These are phyloP conservation scores for Chelon labrosus DNA, from an alignment of 2,797 vertebrate genomes.

Conservation along the genomic window DNA sequence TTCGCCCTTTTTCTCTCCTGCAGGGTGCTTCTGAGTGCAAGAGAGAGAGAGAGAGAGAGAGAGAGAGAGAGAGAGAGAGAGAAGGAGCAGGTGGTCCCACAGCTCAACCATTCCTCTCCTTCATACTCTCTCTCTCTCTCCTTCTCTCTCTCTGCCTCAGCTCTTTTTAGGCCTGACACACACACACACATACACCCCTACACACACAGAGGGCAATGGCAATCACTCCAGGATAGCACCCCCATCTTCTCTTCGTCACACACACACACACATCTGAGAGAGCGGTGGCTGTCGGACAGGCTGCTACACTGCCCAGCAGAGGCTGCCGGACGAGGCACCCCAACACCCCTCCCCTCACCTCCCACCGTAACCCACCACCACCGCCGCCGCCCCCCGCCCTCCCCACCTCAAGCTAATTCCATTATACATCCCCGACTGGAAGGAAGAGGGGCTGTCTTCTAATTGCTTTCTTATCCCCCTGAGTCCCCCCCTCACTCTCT, in stretches of 20 bases:
- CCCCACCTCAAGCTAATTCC: constrained; percentile 80
- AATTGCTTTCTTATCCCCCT: constrained; percentile 89
- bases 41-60: constrained; percentile 13
- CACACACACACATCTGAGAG: constrained; percentile 26
- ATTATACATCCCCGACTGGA: constrained; percentile 87
- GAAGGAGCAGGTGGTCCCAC: constrained; percentile 74
- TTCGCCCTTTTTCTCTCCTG: constrained; percentile 50
- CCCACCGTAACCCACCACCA: constrained; percentile 22
- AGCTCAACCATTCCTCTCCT: constrained; percentile 61
- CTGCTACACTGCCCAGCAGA: constrained; percentile 76
- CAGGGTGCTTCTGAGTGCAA: constrained; percentile 23
- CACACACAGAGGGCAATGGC: constrained; percentile 29
- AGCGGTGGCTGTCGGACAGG: constrained; percentile 65
- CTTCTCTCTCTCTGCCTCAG: constrained; percentile 45
- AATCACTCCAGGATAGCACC: constrained; percentile 38
- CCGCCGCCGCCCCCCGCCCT: constrained; percentile 9
- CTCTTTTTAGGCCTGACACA: constrained; percentile 28
- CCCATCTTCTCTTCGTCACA: constrained; percentile 40
- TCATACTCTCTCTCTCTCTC: constrained; percentile 49
- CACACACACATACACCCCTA: constrained; percentile 18
- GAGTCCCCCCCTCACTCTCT: constrained; percentile 73
- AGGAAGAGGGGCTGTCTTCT: constrained; percentile 87
- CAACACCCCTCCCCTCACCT: constrained; percentile 14
- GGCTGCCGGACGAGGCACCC: constrained; percentile 53
- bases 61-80: constrained; percentile 23